Evolutionary conservation across 2,888 invertebrate genomes (phyloP).

Genomic region (Drosophila cognata): DNA sequence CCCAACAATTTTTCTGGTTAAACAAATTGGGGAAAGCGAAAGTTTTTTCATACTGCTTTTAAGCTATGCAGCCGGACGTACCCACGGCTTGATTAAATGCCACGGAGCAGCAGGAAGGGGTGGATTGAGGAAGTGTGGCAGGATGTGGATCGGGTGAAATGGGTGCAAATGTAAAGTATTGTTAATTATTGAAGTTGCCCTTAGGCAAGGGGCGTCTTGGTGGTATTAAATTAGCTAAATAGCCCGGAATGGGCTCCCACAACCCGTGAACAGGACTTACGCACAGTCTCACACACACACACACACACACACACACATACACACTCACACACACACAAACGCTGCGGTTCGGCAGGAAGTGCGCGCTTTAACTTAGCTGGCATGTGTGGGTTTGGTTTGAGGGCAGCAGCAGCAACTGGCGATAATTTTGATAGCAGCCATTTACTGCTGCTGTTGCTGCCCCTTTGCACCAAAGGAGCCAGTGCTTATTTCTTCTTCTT

Average conservation of each 20-base stretch:
- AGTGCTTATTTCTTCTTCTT: slow-evolving; percentile 27
- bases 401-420: slow-evolving; percentile 41
- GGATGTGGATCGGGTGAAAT: background rate
- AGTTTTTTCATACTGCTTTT: slow-evolving; percentile 10
- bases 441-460: slow-evolving; percentile 31
- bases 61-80: background rate
- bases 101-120: slow-evolving; percentile 4
- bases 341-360: slow-evolving; percentile 69
- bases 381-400: slow-evolving; percentile 18
- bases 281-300: slow-evolving; percentile 8
- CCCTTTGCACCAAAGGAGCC: slow-evolving; percentile 17
- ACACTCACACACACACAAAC: slow-evolving; percentile 14
- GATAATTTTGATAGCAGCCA: slow-evolving; percentile 76
- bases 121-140: background rate
- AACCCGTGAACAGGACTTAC: slow-evolving; percentile 31
- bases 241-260: slow-evolving; percentile 31
- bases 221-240: slow-evolving; percentile 62
- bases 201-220: slow-evolving; percentile 13
- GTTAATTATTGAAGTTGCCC: slow-evolving; percentile 70
- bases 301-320: slow-evolving; percentile 9
- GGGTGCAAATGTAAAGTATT: slow-evolving; percentile 54
- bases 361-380: slow-evolving; percentile 60
- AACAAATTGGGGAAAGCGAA: slow-evolving; percentile 13
- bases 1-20: background rate
- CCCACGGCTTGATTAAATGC: slow-evolving; percentile 47